phyloP scores from a whole-genome alignment of 1,140 invertebrate genomes.

The Galendromus occidentalis region DNA sequence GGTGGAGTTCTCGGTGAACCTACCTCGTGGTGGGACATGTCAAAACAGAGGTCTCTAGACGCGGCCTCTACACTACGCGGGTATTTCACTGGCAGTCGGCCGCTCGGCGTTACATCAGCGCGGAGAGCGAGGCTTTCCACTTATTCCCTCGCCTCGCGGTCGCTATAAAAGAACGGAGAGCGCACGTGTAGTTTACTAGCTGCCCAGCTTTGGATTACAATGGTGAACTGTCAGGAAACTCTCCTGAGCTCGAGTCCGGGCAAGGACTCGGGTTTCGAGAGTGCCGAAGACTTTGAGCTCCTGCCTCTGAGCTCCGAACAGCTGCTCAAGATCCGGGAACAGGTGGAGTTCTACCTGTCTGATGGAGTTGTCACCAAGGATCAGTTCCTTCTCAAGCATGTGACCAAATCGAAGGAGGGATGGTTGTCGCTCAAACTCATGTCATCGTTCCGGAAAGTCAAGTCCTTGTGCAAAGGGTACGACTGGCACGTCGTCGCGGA shows the following conservation, averaged over 20 bases:
- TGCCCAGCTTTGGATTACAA: not conserved
- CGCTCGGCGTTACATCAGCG: too few species aligned
- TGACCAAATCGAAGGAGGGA: conserved; percentile 77
- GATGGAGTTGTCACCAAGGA: conserved; percentile 85
- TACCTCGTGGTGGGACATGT: too few species aligned
- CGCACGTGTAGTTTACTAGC: not conserved
- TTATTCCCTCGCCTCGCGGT: too few species aligned
- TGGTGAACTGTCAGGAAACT: conserved; percentile 6
- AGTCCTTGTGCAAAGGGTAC: conserved; percentile 42
- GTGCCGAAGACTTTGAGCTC: not conserved
- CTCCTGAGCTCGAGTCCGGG: not conserved
- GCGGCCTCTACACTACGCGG: too few species aligned
- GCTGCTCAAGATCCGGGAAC: conserved; percentile 31
- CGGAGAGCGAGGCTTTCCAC: too few species aligned
- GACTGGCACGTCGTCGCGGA: conserved; percentile 78
- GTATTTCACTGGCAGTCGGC: too few species aligned
- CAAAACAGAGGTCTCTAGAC: too few species aligned
- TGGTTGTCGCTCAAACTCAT: conserved; percentile 71
- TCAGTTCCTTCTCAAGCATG: conserved; percentile 80
- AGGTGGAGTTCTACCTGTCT: conserved; percentile 83
- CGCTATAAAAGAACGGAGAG: too few species aligned
- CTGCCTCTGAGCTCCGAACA: not conserved
- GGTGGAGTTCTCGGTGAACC: too few species aligned
- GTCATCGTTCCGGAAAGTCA: conserved; percentile 44
- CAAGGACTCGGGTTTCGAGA: not conserved